Evolutionary conservation across 1,140 invertebrate species (phyloP).

Genomic region (Eumaeus atala): DNA sequence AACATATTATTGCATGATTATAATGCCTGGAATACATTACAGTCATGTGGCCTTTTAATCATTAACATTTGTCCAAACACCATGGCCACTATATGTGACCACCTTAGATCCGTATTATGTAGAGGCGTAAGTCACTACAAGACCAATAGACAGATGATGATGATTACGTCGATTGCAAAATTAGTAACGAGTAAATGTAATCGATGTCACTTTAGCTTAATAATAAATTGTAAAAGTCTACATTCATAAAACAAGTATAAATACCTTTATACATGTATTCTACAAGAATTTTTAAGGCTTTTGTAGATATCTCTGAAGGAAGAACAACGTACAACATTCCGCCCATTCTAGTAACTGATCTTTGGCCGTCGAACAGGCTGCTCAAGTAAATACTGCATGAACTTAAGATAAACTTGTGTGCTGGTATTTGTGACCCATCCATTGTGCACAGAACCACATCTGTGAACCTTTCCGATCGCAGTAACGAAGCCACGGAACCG

Average conservation of each 20-base stretch:
- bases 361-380: slow-evolving; percentile 73
- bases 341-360: slow-evolving; percentile 68
- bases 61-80: too few relatives aligned
- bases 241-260: not conserved
- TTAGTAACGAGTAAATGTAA: too few relatives aligned
- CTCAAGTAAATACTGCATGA: slow-evolving; percentile 81
- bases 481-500: slow-evolving; percentile 84
- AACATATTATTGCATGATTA: too few relatives aligned
- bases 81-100: too few relatives aligned
- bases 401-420: slow-evolving; percentile 90
- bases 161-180: too few relatives aligned
- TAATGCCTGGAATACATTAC: too few relatives aligned
- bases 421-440: slow-evolving; percentile 86
- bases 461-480: slow-evolving; percentile 86
- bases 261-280: slow-evolving; percentile 87
- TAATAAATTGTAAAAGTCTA: slow-evolving; percentile 7
- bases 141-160: too few relatives aligned
- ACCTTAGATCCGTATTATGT: too few relatives aligned
- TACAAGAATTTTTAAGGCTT: slow-evolving; percentile 85
- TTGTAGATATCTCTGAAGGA: slow-evolving; percentile 85
- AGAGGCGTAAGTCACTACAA: too few relatives aligned
- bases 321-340: slow-evolving; percentile 83
- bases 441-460: slow-evolving; percentile 88
- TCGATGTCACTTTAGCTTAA: too few relatives aligned
- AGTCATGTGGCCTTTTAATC: too few relatives aligned